A percentile compares a stretch with the other conserved stretches of the same genome.
These are phyloP conservation scores for Drosophila picticornis DNA, from an alignment of 2,888 invertebrate species.

Conservation along the genomic window DNA sequence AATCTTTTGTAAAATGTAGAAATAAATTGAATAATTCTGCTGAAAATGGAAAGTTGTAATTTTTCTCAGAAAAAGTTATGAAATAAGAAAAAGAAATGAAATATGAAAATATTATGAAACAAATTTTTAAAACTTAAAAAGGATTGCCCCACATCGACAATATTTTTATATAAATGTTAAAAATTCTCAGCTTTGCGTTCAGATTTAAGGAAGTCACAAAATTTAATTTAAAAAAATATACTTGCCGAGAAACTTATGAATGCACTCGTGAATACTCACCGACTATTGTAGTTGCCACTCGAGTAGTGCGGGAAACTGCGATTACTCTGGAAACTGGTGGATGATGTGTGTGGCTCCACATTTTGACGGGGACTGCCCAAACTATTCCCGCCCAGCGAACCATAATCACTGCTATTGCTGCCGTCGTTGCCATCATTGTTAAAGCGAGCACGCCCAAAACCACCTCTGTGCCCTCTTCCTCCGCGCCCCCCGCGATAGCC, in stretches of 20 bases:
- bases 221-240: not conserved
- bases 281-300: constrained; percentile 36
- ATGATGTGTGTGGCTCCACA: constrained; percentile 32
- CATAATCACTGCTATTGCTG: constrained; percentile 47
- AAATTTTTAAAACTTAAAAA: not conserved
- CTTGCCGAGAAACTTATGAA: not conserved
- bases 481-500: constrained; percentile 36
- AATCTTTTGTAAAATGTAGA: not conserved
- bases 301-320: constrained; percentile 56
- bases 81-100: too few relatives aligned
- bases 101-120: too few relatives aligned
- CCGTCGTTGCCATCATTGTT: constrained; percentile 21
- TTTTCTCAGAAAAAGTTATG: too few relatives aligned
- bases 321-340: constrained; percentile 54
- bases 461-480: constrained; percentile 27
- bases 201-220: not conserved
- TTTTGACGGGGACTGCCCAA: constrained; percentile 38
- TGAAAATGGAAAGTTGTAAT: not conserved
- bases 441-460: constrained; percentile 1
- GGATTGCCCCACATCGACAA: not conserved
- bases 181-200: not conserved
- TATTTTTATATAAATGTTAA: too few relatives aligned
- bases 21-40: not conserved
- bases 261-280: constrained; percentile 51
- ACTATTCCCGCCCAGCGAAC: constrained; percentile 37